phyloP scores from a whole-genome alignment of 30 jellyfish, hydroid and myxozoan species.

The Turritopsis rubra region DNA sequence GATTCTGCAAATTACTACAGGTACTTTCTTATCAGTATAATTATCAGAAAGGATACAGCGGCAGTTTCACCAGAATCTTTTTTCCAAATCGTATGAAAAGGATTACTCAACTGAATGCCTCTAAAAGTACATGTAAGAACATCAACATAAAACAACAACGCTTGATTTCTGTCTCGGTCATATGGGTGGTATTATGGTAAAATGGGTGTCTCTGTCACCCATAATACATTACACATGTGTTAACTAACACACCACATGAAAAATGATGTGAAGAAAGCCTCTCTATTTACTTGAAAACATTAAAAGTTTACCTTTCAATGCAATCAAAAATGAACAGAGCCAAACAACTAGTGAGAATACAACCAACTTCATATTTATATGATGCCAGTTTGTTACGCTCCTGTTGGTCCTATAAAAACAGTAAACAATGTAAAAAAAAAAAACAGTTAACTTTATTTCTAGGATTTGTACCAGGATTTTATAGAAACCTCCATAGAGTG shows the following conservation, averaged over 20 bases:
- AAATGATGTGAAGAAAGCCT: too few species aligned
- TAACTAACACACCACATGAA: too few species aligned
- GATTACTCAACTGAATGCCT: slow-evolving; percentile 87
- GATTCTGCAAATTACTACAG: not conserved
- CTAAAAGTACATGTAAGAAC: slow-evolving; percentile 34
- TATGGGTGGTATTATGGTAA: too few species aligned
- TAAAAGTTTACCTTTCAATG: slow-evolving; percentile 62
- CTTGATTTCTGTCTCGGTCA: too few species aligned
- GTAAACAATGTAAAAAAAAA: not conserved
- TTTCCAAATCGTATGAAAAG: slow-evolving; percentile 97
- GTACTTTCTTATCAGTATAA: not conserved
- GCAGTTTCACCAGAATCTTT: slow-evolving; percentile 91
- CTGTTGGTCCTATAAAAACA: slow-evolving; percentile 63
- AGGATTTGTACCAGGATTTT: too few species aligned
- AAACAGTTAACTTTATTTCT: not conserved
- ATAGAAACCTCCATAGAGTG: too few species aligned
- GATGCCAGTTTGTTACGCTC: slow-evolving; percentile 57
- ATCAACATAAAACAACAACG: not conserved
- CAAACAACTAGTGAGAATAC: slow-evolving; percentile 59
- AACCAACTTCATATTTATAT: slow-evolving; percentile 56
- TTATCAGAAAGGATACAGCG: slow-evolving; percentile 81
- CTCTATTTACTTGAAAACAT: too few species aligned
- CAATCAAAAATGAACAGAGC: slow-evolving; percentile 69
- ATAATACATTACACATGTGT: too few species aligned
- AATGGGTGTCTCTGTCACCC: not conserved